These are phyloP conservation scores for Sialia sialis DNA, from an alignment of 2,113 vertebrate genomes.

Conservation along the genomic window DNA sequence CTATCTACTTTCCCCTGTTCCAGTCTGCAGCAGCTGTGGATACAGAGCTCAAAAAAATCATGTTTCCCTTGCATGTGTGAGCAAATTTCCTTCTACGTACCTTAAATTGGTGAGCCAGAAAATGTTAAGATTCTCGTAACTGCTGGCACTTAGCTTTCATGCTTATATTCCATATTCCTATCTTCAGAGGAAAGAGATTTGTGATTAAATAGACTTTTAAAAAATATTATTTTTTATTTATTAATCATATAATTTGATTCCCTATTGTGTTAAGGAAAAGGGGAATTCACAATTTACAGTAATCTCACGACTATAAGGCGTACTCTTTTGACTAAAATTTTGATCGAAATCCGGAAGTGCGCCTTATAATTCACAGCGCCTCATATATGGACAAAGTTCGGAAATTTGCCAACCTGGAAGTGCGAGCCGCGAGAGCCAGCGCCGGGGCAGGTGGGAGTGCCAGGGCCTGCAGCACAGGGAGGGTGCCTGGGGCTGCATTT, in stretches of 20 bases:
- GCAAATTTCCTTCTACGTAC: neutral
- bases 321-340: too few species aligned
- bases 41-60: neutral
- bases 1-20: neutral
- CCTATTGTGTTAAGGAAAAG: neutral
- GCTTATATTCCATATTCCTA: accelerated
- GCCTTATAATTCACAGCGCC: too few species aligned
- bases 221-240: neutral
- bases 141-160: neutral
- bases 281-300: neutral
- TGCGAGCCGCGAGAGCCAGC: too few species aligned
- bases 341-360: too few species aligned
- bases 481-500: too few species aligned
- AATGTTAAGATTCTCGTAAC: neutral
- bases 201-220: neutral
- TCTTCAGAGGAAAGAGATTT: neutral
- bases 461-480: too few species aligned
- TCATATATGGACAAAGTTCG: too few species aligned
- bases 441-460: too few species aligned
- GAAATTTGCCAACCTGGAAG: too few species aligned
- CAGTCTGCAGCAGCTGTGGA: neutral
- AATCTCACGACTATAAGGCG: too few species aligned
- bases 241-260: neutral
- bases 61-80: accelerated
- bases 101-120: neutral